phyloP scores from a whole-genome alignment of 1,140 invertebrate species.

The Macrosteles quadrilineatus region DNA sequence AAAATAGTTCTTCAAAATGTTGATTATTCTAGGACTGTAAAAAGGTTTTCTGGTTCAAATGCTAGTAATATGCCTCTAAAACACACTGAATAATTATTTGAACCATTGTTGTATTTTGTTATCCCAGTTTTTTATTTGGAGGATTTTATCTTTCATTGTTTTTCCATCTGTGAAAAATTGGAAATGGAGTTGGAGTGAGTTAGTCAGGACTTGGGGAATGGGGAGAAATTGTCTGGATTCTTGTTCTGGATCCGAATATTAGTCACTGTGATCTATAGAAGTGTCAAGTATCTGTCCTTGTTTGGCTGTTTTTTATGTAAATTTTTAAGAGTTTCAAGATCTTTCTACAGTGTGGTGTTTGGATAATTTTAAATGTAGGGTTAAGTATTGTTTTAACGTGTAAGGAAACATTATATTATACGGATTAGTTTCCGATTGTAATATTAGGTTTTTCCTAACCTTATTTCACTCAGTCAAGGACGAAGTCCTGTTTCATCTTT shows the following conservation, averaged over 20 bases:
- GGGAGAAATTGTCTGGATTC: background rate
- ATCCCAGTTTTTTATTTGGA: too few species aligned
- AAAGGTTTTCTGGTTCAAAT: too few species aligned
- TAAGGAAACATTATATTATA: background rate
- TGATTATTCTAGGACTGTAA: too few species aligned
- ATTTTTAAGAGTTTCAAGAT: background rate
- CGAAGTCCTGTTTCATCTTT: background rate
- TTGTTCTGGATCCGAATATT: background rate
- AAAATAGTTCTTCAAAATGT: too few species aligned
- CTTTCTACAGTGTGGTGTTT: background rate
- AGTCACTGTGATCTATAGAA: background rate
- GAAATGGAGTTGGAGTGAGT: background rate
- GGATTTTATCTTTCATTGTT: constrained; percentile 14
- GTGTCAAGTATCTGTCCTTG: background rate
- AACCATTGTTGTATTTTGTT: too few species aligned
- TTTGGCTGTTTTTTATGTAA: background rate
- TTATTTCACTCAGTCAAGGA: constrained; percentile 25
- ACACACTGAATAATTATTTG: too few species aligned
- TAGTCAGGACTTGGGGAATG: background rate
- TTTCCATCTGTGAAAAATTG: constrained; percentile 24
- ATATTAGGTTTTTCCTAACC: background rate
- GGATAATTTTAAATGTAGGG: background rate
- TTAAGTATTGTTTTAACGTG: background rate
- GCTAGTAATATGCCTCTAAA: too few species aligned
- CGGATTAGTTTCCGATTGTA: background rate